Evolutionary conservation across 2,888 invertebrate species (phyloP), one percentile per base, ranked within the genome.

Genomic region (Bellardia bayeri): DNA sequence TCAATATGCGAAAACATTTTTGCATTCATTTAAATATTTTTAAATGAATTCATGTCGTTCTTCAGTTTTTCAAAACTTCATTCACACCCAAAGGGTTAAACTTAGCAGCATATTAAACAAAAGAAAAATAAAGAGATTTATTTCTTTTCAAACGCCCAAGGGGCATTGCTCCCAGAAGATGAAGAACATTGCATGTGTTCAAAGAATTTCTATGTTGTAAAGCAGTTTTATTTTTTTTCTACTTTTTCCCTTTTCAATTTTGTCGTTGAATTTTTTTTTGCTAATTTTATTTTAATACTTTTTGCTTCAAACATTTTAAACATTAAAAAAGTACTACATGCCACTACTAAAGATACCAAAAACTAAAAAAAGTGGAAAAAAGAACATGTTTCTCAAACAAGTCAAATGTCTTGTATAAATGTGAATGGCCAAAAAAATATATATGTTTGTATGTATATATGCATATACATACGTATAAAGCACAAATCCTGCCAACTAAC

Each of bases 381-480:
- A 64, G 33, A 61, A 85, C 63, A 61, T 69, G 74, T 68, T 51
- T 74, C 54, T 56, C 37, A 63, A 61, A 71, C 80, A 75, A 80
- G 80, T 75, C 75, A 69, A 75, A 75, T 69, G 78, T 75, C 63
- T 74, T 75, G 74, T 14, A 74, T 9, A 80, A 64, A 85, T 81
- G 80, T 85, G 68, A 80, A 85, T 85, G 80, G 85, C 71, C 71
- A 75, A 68, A 68, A 56, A 72, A 68, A 49, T 71, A 58, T 23
- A 23, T 23, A 1, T 23, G 1, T 23, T 1, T 23, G 23, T 23
- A 49, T n/a, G 63, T 63, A n/a, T n/a, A n/a, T n/a, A n/a, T n/a
- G n/a, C n/a, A n/a, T n/a, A n/a, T n/a, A n/a, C n/a, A n/a, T n/a
- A n/a, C n/a, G n/a, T n/a, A 16, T 30, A 7, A 23, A 74, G 58